Evolutionary conservation across 2,888 invertebrate species (phyloP).

Genomic region (Lepidonotus clava): DNA sequence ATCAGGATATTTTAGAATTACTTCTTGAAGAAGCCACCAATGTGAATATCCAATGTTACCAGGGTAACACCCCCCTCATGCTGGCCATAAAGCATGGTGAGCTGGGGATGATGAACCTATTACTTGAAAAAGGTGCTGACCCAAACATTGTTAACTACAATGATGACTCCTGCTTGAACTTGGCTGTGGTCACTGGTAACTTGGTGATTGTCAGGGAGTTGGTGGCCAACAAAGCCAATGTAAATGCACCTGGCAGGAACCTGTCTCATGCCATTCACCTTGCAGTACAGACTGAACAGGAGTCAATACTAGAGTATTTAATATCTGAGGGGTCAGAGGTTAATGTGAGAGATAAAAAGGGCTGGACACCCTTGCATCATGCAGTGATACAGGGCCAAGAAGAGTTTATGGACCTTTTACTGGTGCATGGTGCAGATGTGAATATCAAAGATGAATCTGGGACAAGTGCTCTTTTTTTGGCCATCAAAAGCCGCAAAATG

Average conservation of each 20-base stretch:
- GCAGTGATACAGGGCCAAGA: slow-evolving; percentile 41
- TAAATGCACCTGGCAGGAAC: slow-evolving; percentile 31
- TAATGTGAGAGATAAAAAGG: slow-evolving; percentile 31
- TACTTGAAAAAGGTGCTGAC: slow-evolving; percentile 43
- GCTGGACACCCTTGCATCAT: slow-evolving; percentile 41
- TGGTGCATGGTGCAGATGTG: slow-evolving; percentile 38
- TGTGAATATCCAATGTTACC: slow-evolving; percentile 40
- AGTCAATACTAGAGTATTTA: slow-evolving; percentile 8
- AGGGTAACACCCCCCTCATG: slow-evolving; percentile 36
- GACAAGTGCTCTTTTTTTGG: slow-evolving; percentile 47
- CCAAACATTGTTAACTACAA: slow-evolving; percentile 45
- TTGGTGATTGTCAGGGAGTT: slow-evolving; percentile 10
- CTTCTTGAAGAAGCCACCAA: slow-evolving; percentile 42
- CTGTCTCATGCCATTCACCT: slow-evolving; percentile 16
- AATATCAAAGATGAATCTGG: slow-evolving; percentile 39
- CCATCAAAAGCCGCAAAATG: slow-evolving; percentile 28
- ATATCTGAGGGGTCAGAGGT: slow-evolving; percentile 14
- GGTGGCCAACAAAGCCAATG: slow-evolving; percentile 26
- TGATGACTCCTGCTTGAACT: slow-evolving; percentile 35
- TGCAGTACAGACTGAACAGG: slow-evolving; percentile 47
- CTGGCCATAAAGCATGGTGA: slow-evolving; percentile 44
- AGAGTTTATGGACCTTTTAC: slow-evolving; percentile 34
- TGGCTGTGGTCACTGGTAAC: slow-evolving; percentile 41
- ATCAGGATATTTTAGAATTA: slow-evolving; percentile 26
- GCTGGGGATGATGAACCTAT: slow-evolving; percentile 28